Conservation (phyloP, 35 echinoderm and acorn worm species). For the Amphiura filiformis region DNA sequence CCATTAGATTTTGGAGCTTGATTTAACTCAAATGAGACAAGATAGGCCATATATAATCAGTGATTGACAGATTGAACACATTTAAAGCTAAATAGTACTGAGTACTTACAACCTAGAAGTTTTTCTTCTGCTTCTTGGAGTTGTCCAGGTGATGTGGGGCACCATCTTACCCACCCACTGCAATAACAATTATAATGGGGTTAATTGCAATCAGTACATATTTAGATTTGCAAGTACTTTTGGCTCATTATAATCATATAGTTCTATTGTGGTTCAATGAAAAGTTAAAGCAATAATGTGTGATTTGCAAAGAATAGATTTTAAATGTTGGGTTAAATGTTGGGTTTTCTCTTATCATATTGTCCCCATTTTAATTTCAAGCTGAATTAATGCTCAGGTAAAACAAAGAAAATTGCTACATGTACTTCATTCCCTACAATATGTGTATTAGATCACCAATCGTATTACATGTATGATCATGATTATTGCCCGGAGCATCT, state of each 20-base stretch:
- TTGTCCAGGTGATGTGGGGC: slow-evolving; percentile 50
- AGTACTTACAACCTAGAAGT: slow-evolving; percentile 54
- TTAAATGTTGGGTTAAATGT: not conserved
- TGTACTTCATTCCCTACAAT: too few species aligned
- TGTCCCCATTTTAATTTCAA: not conserved
- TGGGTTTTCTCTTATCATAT: not conserved
- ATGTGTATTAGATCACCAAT: too few species aligned
- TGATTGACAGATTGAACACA: too few species aligned
- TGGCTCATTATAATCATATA: not conserved
- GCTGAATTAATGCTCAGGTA: too few species aligned
- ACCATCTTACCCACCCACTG: slow-evolving; percentile 25
- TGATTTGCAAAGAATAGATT: not conserved
- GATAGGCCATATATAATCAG: too few species aligned
- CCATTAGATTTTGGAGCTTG: too few species aligned
- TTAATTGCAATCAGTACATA: not conserved
- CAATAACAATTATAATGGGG: not conserved
- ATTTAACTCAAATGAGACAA: too few species aligned
- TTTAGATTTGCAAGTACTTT: not conserved
- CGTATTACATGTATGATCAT: too few species aligned
- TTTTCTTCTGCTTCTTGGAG: slow-evolving; percentile 57
- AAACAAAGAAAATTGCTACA: too few species aligned
- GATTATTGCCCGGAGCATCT: too few species aligned
- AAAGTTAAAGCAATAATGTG: not conserved
- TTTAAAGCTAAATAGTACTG: too few species aligned
- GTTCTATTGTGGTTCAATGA: not conserved